Percentiles rank a stretch among this genome's conserved stretches.
Evolutionary conservation across 2,888 invertebrate genomes (phyloP).

Genomic region (Cristatella mucedo): DNA sequence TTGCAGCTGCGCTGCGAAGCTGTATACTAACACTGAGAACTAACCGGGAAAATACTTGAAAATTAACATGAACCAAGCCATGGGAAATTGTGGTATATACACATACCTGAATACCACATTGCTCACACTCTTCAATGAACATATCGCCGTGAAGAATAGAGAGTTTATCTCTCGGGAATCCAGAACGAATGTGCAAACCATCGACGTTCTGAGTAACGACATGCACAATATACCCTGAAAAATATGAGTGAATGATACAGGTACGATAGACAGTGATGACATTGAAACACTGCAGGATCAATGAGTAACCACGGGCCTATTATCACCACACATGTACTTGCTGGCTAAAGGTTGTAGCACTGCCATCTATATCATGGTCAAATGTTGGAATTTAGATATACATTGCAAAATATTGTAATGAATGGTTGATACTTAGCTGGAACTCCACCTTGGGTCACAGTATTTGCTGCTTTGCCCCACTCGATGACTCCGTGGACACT

Average conservation of each 20-base stretch:
- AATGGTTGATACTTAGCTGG: too few relatives aligned
- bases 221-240: conserved; percentile 49
- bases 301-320: too few relatives aligned
- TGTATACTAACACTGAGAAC: too few relatives aligned
- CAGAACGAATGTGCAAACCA: conserved; percentile 81
- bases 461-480: too few relatives aligned
- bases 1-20: too few relatives aligned
- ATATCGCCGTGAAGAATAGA: conserved; percentile 95
- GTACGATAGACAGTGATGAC: conserved; percentile 2
- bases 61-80: background rate
- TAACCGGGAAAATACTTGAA: background rate
- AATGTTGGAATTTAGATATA: too few relatives aligned
- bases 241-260: conserved; percentile 6
- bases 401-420: too few relatives aligned
- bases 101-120: conserved; percentile 47
- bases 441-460: too few relatives aligned
- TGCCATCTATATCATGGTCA: background rate
- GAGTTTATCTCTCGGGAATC: conserved; percentile 59
- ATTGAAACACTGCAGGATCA: background rate
- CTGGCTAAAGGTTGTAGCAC: background rate
- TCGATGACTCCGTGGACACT: too few relatives aligned
- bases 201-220: conserved; percentile 95
- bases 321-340: background rate
- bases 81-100: background rate
- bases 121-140: conserved; percentile 81